These are phyloP conservation scores for Rhorus exstirpatorius DNA, from an alignment of 2,888 invertebrate genomes.

Conservation along the genomic window DNA sequence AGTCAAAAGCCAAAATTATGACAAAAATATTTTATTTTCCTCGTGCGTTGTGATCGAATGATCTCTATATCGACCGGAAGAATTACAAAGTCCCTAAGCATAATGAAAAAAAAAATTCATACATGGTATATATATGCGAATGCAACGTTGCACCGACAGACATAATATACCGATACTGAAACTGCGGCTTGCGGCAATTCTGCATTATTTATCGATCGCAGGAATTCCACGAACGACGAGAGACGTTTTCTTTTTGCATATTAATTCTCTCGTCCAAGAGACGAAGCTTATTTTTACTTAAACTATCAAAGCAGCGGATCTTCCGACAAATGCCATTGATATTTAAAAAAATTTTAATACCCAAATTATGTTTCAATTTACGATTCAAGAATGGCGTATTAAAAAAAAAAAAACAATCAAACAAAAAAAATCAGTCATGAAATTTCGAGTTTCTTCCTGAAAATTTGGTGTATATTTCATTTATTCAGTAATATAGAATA, in stretches of 20 bases:
- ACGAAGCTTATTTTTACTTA: too few relatives aligned
- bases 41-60: not conserved
- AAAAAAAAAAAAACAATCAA: too few relatives aligned
- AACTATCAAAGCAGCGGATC: not conserved
- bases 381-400: too few relatives aligned
- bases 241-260: not conserved
- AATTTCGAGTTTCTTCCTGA: too few relatives aligned
- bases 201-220: slow-evolving; percentile 42
- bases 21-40: slow-evolving; percentile 10
- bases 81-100: slow-evolving; percentile 46
- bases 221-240: slow-evolving; percentile 24
- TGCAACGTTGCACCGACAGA: not conserved
- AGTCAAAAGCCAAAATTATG: not conserved
- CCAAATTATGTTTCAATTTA: too few relatives aligned
- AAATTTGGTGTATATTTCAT: too few relatives aligned
- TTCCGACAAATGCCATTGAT: not conserved
- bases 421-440: too few relatives aligned
- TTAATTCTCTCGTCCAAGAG: slow-evolving; percentile 1
- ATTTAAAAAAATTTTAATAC: too few relatives aligned
- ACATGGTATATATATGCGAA: not conserved
- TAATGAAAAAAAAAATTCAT: slow-evolving; percentile 39
- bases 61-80: slow-evolving; percentile 36
- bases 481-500: not conserved
- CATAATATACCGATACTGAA: not conserved
- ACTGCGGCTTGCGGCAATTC: slow-evolving; percentile 5